Evolutionary conservation across 2,888 invertebrate species (phyloP).

Genomic region (Athetis lepigone): DNA sequence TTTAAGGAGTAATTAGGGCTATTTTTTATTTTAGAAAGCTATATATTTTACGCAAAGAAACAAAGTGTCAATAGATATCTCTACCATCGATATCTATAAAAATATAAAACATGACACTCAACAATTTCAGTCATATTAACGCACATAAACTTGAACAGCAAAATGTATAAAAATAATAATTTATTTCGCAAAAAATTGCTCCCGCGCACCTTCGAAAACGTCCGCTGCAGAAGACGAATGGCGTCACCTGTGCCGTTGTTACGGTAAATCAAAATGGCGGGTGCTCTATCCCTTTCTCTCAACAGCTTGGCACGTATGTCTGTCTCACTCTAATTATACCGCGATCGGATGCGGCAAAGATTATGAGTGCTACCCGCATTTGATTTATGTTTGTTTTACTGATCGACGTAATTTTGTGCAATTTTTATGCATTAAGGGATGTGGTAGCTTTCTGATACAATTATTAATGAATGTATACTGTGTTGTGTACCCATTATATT

Average conservation of each 20-base stretch:
- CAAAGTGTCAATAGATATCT: no score
- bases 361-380: conserved; percentile 77
- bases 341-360: conserved; percentile 64
- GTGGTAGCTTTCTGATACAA: conserved; percentile 9
- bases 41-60: no score
- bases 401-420: conserved; percentile 66
- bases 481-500: not conserved
- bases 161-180: conserved; percentile 33
- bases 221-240: conserved; percentile 72
- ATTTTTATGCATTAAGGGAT: conserved; percentile 57
- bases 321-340: conserved; percentile 72
- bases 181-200: conserved; percentile 44
- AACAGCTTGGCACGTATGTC: conserved; percentile 31
- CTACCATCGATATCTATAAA: no score
- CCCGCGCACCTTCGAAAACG: conserved; percentile 65
- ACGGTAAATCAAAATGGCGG: conserved; percentile 81
- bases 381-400: conserved; percentile 77
- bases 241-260: conserved; percentile 72
- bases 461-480: not conserved
- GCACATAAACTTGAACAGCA: conserved; percentile 27
- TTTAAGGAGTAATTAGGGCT: no score
- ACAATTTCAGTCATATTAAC: conserved; percentile 11
- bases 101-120: conserved; percentile 13
- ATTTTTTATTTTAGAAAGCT: no score
- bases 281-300: conserved; percentile 58